Base-by-base conservation (phyloP, 2,797 vertebrate species). In the Parambassis ranga region DNA sequence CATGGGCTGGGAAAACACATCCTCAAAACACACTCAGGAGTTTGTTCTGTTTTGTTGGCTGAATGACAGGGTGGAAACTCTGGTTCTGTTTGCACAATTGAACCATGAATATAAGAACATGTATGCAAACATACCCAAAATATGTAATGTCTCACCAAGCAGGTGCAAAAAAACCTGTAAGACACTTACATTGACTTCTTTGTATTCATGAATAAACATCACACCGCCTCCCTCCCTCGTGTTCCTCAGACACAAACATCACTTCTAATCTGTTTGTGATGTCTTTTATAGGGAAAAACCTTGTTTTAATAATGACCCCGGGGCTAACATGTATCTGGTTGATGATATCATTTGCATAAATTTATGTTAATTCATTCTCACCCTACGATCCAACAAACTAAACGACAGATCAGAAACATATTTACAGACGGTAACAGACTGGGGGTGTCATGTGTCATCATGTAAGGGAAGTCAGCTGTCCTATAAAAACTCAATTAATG, bases 281-380 rank as follows among this genome's bases (percentile, higher is more conserved):
- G 42, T 33, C 4, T 60, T 67, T 43, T 78, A 31, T 63, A 23
- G 66, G 59, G 66, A 58, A 73, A 73, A 68, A 37, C 57, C n/a
- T 39, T 15, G 59, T 52, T 71, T 71, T 70, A 46, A 49, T 74
- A 67, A 80, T 66, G 59, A 69, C 74, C 74, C 68, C 24, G 41
- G 60, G 68, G 65, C 65, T 41, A 11, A 33, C 36, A 13, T 58
- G 46, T 39, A 37, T 44, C 43, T 43, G 37, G n/a, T 10, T 48
- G 57, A 77, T 53, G 33, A 72, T 67, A 65, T 52, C 16, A 77
- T 81, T 77, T 77, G 42, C 65, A 75, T 65, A 66, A 76, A 27
- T 18, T 30, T 64, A 14, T 33, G 15, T 36, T 75, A 56, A 83
- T 83, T 59, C 60, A 50, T 49, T 75, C 23, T 59, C 28, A 32